Evolutionary conservation across 2,113 vertebrate genomes (phyloP).

Genomic region (Protobothrops flavoviridis): DNA sequence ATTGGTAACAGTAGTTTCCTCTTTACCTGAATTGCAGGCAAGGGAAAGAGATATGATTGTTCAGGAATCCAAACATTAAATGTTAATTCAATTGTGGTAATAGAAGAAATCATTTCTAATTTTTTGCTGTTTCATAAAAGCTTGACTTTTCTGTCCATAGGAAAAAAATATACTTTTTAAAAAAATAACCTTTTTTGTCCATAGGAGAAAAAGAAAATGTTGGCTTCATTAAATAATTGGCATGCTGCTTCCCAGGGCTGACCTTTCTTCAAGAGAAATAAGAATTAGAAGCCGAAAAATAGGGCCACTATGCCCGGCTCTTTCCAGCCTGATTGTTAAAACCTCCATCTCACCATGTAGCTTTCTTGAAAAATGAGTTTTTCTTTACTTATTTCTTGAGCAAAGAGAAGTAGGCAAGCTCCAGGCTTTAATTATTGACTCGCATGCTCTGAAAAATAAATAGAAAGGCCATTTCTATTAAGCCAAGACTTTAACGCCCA

Average conservation of each 20-base stretch:
- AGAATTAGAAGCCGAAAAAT: conserved; percentile 52
- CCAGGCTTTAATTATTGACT: conserved; percentile 64
- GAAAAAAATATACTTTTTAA: not conserved
- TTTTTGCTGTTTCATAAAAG: not conserved
- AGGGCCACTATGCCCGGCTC: conserved; percentile 27
- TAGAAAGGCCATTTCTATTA: conserved; percentile 53
- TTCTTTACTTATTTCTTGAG: conserved; percentile 53
- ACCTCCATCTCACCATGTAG: conserved; percentile 48
- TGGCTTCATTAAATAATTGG: conserved; percentile 48
- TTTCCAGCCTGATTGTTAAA: conserved; percentile 45
- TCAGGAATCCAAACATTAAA: not conserved
- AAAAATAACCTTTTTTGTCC: conserved; percentile 36
- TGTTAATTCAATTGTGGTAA: not conserved
- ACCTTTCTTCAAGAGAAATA: conserved; percentile 52
- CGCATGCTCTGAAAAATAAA: conserved; percentile 55
- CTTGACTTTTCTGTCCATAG: conserved; percentile 1
- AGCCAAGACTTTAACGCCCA: conserved; percentile 42
- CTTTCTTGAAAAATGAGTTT: conserved; percentile 54
- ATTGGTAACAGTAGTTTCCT: not conserved
- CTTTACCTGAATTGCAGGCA: not conserved
- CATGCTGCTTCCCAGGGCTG: conserved; percentile 47
- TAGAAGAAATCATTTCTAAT: not conserved
- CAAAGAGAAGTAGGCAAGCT: conserved; percentile 54
- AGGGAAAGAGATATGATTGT: not conserved
- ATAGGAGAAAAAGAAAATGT: not conserved